These are phyloP conservation scores for Phragmatobia fuliginosa DNA, from an alignment of 2,888 invertebrate genomes.

Conservation along the genomic window DNA sequence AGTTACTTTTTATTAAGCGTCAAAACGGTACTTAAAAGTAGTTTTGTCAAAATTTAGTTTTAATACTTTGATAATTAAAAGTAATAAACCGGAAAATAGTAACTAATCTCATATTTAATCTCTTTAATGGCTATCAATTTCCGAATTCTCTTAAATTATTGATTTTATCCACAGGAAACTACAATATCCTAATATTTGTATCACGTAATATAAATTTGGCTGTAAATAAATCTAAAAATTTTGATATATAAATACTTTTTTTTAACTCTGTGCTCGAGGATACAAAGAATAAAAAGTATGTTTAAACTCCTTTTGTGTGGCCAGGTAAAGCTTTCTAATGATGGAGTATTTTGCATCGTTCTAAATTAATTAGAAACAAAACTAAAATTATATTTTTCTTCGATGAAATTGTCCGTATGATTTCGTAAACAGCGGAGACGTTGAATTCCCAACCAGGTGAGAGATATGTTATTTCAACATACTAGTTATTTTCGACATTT, in stretches of 20 bases:
- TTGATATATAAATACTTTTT: neutral
- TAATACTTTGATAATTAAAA: neutral
- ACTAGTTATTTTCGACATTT: conserved; percentile 70
- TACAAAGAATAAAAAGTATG: neutral
- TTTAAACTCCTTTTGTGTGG: neutral
- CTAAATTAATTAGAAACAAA: conserved; percentile 31
- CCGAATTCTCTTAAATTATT: conserved; percentile 1
- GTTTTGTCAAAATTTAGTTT: conserved; percentile 1
- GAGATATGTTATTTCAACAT: conserved; percentile 72
- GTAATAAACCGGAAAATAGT: neutral
- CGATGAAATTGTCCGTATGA: conserved; percentile 42
- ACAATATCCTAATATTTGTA: neutral
- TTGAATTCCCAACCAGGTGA: conserved; percentile 68
- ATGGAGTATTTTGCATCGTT: conserved; percentile 31
- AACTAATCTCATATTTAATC: neutral
- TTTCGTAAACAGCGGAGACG: conserved; percentile 58
- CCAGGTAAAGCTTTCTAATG: neutral
- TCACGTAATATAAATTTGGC: neutral
- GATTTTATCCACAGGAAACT: neutral
- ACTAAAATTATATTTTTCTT: conserved; percentile 43
- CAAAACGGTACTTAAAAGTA: neutral
- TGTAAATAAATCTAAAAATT: neutral
- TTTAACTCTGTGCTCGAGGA: neutral
- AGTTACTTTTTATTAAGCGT: conserved; percentile 4
- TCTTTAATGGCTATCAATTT: neutral